phyloP scores from a whole-genome alignment of 2,888 invertebrate species.

The Harpalus rubripes region DNA sequence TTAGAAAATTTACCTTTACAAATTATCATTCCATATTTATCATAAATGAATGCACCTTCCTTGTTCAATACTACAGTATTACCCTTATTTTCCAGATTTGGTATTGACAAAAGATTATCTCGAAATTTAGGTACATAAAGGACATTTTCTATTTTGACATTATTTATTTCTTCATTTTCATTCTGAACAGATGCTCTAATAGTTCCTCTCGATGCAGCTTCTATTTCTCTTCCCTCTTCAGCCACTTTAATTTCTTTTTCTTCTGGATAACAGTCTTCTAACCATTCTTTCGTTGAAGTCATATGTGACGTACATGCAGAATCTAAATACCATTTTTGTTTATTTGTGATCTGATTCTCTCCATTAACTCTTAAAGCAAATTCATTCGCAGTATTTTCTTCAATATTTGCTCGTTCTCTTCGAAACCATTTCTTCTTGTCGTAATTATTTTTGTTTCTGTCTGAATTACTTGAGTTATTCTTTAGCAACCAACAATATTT shows the following conservation, averaged over 20 bases:
- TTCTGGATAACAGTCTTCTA: no score
- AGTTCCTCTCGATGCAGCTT: no score
- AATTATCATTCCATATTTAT: no score
- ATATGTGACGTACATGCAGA: not conserved
- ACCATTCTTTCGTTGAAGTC: not conserved
- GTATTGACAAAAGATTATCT: not conserved
- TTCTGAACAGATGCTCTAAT: no score
- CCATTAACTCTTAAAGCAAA: no score
- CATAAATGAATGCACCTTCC: no score
- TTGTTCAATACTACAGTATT: not conserved
- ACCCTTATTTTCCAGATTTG: not conserved
- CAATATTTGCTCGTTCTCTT: not conserved
- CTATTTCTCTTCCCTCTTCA: no score
- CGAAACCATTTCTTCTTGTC: not conserved
- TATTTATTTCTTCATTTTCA: no score
- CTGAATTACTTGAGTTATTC: not conserved
- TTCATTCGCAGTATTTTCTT: not conserved
- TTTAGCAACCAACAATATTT: not conserved
- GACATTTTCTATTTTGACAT: no score
- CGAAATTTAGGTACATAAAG: not conserved
- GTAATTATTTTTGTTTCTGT: not conserved
- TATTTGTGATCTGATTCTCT: not conserved
- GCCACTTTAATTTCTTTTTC: no score
- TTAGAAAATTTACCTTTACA: no score
- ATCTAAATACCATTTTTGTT: not conserved